Conservation (phyloP, 1,140 invertebrate species). For the Drosophila oshimai region DNA sequence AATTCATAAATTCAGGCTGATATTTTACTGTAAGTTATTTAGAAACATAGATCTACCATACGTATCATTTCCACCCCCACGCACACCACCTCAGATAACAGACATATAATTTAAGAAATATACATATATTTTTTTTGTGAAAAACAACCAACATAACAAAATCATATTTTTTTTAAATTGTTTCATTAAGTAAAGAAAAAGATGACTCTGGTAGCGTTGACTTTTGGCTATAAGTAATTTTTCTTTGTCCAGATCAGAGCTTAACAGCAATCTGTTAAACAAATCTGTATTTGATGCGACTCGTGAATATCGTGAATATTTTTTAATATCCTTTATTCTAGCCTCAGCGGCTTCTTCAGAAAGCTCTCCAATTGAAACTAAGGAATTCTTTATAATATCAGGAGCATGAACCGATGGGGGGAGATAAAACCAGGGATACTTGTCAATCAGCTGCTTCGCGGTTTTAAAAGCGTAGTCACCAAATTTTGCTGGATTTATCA, state of each 20-base stretch:
- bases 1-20: background rate
- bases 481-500: slow-evolving; percentile 1
- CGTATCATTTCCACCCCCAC: background rate
- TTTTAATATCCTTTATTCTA: slow-evolving; percentile 1
- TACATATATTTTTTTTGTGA: too few relatives aligned
- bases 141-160: background rate
- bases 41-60: background rate
- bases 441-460: background rate
- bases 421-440: slow-evolving; percentile 4
- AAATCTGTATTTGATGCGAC: background rate
- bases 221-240: slow-evolving; percentile 1
- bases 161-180: too few relatives aligned
- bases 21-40: background rate
- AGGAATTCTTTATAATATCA: background rate
- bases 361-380: slow-evolving; percentile 1
- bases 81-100: too few relatives aligned
- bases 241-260: too few relatives aligned
- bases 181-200: too few relatives aligned
- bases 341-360: slow-evolving; percentile 2
- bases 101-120: too few relatives aligned
- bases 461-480: background rate
- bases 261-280: background rate
- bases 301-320: background rate
- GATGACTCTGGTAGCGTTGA: background rate
- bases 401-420: background rate